Evolutionary conservation across 2,888 invertebrate genomes (phyloP).

Genomic region (Ornithoptera alexandrae): DNA sequence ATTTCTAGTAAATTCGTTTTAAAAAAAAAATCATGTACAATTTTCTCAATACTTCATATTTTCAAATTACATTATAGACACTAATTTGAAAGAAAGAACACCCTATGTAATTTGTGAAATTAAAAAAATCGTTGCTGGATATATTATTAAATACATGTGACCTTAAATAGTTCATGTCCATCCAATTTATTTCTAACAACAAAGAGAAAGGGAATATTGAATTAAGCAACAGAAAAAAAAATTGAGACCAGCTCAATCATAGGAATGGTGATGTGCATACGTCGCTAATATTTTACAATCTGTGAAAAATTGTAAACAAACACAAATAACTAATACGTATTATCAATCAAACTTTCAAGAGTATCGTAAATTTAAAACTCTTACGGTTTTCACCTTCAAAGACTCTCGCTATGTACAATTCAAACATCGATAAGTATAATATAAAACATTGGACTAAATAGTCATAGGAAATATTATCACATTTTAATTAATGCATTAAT

Average conservation of each 20-base stretch:
- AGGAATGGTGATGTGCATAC: conserved; percentile 16
- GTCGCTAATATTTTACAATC: background rate
- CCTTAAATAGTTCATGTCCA: background rate
- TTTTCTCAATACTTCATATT: background rate
- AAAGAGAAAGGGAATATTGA: background rate
- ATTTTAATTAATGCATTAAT: conserved; percentile 7
- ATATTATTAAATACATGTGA: background rate
- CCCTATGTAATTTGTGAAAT: background rate
- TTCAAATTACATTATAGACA: background rate
- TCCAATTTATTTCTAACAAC: background rate
- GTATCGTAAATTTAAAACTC: background rate
- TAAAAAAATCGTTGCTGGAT: background rate
- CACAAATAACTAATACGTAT: background rate
- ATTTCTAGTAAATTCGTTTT: background rate
- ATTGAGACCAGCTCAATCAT: conserved; percentile 25
- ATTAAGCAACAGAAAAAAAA: conserved; percentile 1
- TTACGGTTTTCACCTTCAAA: too few relatives aligned
- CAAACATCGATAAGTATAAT: background rate
- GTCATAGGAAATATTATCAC: conserved; percentile 2
- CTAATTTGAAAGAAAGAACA: background rate
- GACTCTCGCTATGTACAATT: background rate
- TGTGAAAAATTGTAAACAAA: background rate
- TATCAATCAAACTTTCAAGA: background rate
- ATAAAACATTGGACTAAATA: conserved; percentile 1
- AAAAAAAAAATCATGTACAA: background rate